Evolutionary conservation across 2,888 invertebrate species (phyloP), one percentile per base, ranked within the genome.

Genomic region (Cryptocephalus moraei): DNA sequence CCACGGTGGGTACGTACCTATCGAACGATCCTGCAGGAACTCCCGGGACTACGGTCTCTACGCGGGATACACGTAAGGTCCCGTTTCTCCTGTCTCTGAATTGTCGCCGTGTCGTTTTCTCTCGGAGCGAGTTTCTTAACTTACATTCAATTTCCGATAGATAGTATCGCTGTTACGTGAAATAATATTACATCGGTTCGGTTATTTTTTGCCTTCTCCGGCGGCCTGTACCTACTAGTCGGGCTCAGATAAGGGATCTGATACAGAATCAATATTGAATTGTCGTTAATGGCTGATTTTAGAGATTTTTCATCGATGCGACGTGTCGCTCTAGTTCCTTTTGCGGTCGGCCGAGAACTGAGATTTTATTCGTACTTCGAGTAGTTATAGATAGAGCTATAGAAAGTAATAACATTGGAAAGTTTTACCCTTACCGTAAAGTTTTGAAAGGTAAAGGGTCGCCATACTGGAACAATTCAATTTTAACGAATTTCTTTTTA

Each of bases 121-220:
- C 11, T 11, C n/a, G 49, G 45, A 49, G 50, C 48, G 55, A 50
- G 22, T 48, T 49, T 44, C 43, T 45, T n/a, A 12, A 36, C 11
- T 48, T 46, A 44, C 49, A 55, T 57, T 57, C 57, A 57, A 57
- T 57, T 57, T 57, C 56, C 57, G 49, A 47, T 47, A 31, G 54
- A 54, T 54, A 33, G 32, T 46, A 54, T 54, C 52, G 32, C 44
- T 31, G 49, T 51, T 51, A 51, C 48, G 51, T 46, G 48, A 50
- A 49, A 54, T 52, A 49, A 49, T 52, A 51, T 49, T 49, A 41
- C 46, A 32, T 36, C 12, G 36, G 36, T 11, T 36, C n/a, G 12
- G 36, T 11, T 36, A 12, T 36, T 36, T 36, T 51, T 49, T 22
- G 22, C 22, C 22, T 22, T 22, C 22, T 22, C 22, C 22, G 22